Conservation (phyloP, 53 echinoderm and acorn worm genomes). For the Glandiceps talaboti region DNA sequence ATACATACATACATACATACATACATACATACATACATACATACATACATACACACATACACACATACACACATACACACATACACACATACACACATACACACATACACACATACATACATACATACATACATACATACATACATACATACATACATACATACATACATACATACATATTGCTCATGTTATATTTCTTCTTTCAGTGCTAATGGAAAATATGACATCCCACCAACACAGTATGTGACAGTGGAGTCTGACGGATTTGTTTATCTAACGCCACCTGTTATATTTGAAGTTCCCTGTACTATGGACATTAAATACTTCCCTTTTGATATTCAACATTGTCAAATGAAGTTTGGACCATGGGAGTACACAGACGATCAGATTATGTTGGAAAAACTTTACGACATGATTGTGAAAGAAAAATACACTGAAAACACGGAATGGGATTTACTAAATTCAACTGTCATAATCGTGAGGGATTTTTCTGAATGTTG, state of each 20-base stretch:
- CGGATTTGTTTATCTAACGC: background rate
- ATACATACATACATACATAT: too few species aligned
- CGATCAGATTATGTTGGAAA: background rate
- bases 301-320: background rate
- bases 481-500: background rate
- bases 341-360: background rate
- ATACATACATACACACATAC: too few species aligned
- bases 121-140: too few species aligned
- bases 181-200: too few species aligned
- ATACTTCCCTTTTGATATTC: background rate
- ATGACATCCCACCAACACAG: background rate
- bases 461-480: background rate
- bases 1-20: too few species aligned
- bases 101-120: too few species aligned
- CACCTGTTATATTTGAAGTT: background rate
- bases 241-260: background rate
- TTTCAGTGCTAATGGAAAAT: background rate
- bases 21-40: too few species aligned
- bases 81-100: too few species aligned
- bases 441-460: background rate
- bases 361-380: background rate
- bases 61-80: too few species aligned
- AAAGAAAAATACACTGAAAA: background rate
- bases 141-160: too few species aligned
- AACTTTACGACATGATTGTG: background rate